Base-by-base conservation (phyloP, 2,888 invertebrate genomes). In the Metallyticus violacea region DNA sequence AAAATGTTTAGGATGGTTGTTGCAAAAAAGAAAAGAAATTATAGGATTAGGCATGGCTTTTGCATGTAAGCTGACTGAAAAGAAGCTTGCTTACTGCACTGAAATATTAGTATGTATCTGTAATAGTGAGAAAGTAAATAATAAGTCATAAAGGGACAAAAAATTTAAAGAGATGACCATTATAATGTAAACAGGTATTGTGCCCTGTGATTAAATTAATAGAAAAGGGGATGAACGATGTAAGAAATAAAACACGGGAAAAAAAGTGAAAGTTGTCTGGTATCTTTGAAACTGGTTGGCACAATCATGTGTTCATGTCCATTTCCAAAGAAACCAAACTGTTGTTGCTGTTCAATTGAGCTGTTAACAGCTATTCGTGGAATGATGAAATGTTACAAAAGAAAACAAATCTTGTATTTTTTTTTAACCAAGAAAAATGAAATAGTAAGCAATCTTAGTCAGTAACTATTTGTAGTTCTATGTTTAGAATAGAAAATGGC, bases 401-500 rank as follows among this genome's bases (percentile, higher is more conserved):
- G 81, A 28, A 81, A 25, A n/a, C 81, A 30, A n/a, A 28, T 85
- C 27, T 62, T 85, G 79, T 62, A 26, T 28, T 85, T 81, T 81
- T 85, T 85, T 85, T 76, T 25, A 29, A 85, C n/a, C 40, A 62
- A 62, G 26, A 77, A n/a, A 77, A 79, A 27, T 79, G 62, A 85
- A 29, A 79, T 76, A 80, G 76, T 77, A 76, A 80, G 85, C 79
- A 79, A 80, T 85, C 80, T 81, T 83, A 83, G 83, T 83, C 76
- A 77, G 26, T 82, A 82, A 82, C 82, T 82, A 76, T 82, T 76
- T 76, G 77, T 83, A 83, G 83, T 77, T 83, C 27, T 62, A 29
- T 83, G 83, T 83, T 83, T 83, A 83, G 83, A 83, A 7, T 83
- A 83, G 83, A 83, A 77, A 77, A 76, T 28, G 83, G 83, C 83